phyloP scores from a whole-genome alignment of 2,113 vertebrate species.

The Pongo pygmaeus region DNA sequence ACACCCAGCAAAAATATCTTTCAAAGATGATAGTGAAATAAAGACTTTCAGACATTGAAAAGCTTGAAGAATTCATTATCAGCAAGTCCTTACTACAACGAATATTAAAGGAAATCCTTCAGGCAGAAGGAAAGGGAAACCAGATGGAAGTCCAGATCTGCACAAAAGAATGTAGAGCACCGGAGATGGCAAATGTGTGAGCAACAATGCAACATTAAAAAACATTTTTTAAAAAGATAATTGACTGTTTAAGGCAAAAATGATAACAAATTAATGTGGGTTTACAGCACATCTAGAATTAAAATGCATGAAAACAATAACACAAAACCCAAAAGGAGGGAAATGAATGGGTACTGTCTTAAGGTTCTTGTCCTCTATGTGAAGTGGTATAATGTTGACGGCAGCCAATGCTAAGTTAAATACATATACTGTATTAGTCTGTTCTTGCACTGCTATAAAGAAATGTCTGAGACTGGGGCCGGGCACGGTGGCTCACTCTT shows the following conservation, averaged over 20 bases:
- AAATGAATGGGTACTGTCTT: accelerated
- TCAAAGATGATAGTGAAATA: too few relatives aligned
- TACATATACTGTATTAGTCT: neutral
- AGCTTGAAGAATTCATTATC: neutral
- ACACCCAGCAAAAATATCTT: neutral
- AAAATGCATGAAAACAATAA: neutral
- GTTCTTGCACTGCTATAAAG: too few relatives aligned
- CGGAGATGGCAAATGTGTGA: neutral
- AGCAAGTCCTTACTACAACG: neutral
- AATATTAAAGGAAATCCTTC: neutral
- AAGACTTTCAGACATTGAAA: neutral
- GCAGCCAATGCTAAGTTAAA: too few relatives aligned
- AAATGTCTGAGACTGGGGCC: too few relatives aligned
- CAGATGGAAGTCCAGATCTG: neutral
- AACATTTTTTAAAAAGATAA: neutral
- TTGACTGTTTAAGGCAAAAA: neutral
- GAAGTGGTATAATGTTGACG: neutral
- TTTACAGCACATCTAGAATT: neutral
- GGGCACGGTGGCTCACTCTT: too few relatives aligned
- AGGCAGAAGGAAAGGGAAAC: neutral
- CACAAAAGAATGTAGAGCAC: neutral
- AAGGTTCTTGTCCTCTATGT: accelerated
- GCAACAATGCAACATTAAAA: neutral
- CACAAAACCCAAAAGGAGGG: neutral
- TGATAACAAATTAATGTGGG: too few relatives aligned